Evolutionary conservation across 2,888 invertebrate genomes (phyloP).

Genomic region (Maniola hyperantus): DNA sequence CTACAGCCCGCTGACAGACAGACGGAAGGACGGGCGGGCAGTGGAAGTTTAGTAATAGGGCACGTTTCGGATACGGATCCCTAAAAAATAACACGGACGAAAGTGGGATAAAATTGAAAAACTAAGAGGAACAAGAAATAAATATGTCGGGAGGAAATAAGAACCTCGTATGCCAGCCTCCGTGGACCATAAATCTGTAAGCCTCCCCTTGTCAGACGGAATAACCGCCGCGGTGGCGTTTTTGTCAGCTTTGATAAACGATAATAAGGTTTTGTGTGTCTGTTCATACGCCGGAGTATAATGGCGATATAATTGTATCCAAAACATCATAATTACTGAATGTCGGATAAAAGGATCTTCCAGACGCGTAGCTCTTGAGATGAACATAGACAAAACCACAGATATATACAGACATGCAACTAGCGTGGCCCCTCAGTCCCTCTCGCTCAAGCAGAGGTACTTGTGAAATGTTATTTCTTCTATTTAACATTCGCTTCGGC

Average conservation of each 20-base stretch:
- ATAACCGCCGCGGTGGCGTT: constrained; percentile 29
- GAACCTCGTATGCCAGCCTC: constrained; percentile 16
- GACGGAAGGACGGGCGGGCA: too few relatives aligned
- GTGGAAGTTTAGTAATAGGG: too few relatives aligned
- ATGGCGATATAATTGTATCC: not conserved
- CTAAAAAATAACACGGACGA: not conserved
- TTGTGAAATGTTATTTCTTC: too few relatives aligned
- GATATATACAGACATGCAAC: too few relatives aligned
- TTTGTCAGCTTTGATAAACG: constrained; percentile 28
- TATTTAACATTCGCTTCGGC: too few relatives aligned
- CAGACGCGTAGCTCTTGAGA: too few relatives aligned
- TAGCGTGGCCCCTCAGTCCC: too few relatives aligned
- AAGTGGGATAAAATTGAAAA: constrained; percentile 9
- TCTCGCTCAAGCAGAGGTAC: too few relatives aligned
- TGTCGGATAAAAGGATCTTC: too few relatives aligned
- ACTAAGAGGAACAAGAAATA: constrained; percentile 22
- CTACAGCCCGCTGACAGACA: too few relatives aligned
- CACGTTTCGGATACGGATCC: too few relatives aligned
- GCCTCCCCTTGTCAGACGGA: constrained; percentile 30
- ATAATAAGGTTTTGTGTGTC: constrained; percentile 16
- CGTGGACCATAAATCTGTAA: constrained; percentile 27
- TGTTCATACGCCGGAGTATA: not conserved
- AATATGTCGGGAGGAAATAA: constrained; percentile 24
- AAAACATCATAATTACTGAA: not conserved
- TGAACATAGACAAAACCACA: too few relatives aligned